Base-by-base conservation (phyloP, 64 coral and sea anemone species). In the Dendrophyllia cribrosa region DNA sequence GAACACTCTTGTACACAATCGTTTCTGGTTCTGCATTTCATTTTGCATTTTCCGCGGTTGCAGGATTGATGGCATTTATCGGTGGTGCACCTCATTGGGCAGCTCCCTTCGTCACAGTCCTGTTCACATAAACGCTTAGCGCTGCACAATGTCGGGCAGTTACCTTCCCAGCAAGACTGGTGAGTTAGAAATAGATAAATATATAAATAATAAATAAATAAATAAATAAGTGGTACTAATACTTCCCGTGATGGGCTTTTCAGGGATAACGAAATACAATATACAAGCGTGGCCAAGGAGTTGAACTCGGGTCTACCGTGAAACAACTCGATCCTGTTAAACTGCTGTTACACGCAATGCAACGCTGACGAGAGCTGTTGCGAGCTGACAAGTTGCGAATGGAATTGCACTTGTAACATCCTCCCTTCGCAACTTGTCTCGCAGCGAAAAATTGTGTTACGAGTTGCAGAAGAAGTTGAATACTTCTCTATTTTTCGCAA, bases 21-120 rank as follows among this genome's bases (percentile, higher is more conserved):
- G 9, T 84, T 69, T 0, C 1, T 66, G 20, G 80, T 67, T 68
- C 17, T 68, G 80, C 80, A 84, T 68, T 84, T 84, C 80, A 84
- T 67, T 21, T 49, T 49, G 34, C 80, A 84, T 12, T 66, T 43
- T 46, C 80, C 80, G 8, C 43, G 16, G 22, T 49, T 4, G 21
- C 80, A 84, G 8, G 34, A 23, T 14, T 84, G 80, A 48, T 20
- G 60, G 20, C 80, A 84, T 8, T 63, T 43, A 14, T 84, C 43
- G 23, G 80, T 22, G 61, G 44, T 43, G 21, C 80, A 84, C 20
- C 61, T 84, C 46, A 84, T 64, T 49, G 80, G 43, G 21, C 80
- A 84, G 7, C 19, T 10, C 9, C 80, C 80, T 0, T 51, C 6
- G 10, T 67, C 9, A 44, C 80, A 84, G 58, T 68, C n/a, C 9